Base-by-base conservation (phyloP, 2,797 vertebrate genomes). In the Dipus sagitta region DNA sequence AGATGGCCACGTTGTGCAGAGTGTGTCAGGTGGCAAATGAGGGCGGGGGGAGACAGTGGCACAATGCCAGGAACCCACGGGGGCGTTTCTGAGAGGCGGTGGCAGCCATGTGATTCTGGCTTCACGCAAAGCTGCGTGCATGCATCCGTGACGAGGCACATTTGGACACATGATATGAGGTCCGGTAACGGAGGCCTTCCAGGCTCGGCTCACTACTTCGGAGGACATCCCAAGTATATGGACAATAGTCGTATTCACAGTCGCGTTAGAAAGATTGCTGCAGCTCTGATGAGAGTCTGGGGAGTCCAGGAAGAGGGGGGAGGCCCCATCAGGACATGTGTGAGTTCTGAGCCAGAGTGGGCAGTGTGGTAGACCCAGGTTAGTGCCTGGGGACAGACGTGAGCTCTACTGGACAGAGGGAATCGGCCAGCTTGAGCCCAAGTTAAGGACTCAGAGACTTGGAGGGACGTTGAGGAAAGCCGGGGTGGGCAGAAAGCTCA, bases 1-100 rank as follows among this genome's bases (percentile, higher is more conserved):
- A 52, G 32, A n/a, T 2, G 11, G 6, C 1, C 14, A n/a, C 4
- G 3, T 4, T 14, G 0, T 28, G n/a, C 15, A 21, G 65, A 34
- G 5, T 4, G 60, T 23, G n/a, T 72, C 26, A 26, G 62, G n/a
- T 65, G 70, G 42, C 18, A 67, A 67, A 14, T 28, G 85, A 74
- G 38, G 38, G 38, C 30, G 71, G 76, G 64, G 42, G n/a, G n/a
- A n/a, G 20, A 32, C 26, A 12, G 7, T 6, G 47, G 42, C 58
- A 67, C 58, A 68, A 3, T 1, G 68, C n/a, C 76, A 79, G 47
- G 71, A 58, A 38, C 28, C 71, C 67, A 3, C 1, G 38, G 86
- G 21, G 42, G 20, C 38, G 12, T 52, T 62, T 81, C 68, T 32
- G 20, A 68, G 74, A 65, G 64, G 34, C 15, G 42, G 34, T 13